phyloP scores from a whole-genome alignment of 1,140 invertebrate genomes.

The Portunus trituberculatus region DNA sequence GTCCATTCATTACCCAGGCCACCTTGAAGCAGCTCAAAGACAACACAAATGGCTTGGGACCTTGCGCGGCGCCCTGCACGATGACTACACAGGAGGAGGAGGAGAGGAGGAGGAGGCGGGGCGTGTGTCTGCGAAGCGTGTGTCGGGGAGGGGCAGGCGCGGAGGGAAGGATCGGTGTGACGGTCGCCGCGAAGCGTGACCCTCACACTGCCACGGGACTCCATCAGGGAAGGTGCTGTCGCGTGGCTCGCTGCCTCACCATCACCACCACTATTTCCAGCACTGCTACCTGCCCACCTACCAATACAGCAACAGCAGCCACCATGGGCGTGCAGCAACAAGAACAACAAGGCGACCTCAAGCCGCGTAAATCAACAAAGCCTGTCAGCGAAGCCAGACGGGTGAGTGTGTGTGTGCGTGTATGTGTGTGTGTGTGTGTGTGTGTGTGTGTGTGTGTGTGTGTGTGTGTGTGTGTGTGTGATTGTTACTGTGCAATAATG shows the following conservation, averaged over 20 bases:
- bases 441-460: neutral
- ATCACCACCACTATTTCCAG: neutral
- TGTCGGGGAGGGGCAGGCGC: neutral
- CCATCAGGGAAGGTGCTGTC: neutral
- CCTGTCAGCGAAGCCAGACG: constrained; percentile 61
- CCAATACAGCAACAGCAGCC: neutral
- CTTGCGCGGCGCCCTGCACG: neutral
- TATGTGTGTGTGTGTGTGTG: neutral
- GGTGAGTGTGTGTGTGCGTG: constrained; percentile 35
- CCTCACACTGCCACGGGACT: constrained; percentile 40
- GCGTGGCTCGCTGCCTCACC: neutral
- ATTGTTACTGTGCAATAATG: neutral
- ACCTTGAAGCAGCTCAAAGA: too few relatives aligned
- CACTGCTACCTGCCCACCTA: neutral
- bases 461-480: neutral
- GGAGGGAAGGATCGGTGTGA: neutral
- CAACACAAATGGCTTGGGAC: neutral
- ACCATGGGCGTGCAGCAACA: constrained; percentile 54
- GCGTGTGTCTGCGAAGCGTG: neutral
- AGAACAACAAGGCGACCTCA: neutral
- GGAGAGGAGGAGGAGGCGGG: neutral
- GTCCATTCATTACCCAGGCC: too few relatives aligned
- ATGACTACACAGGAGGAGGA: neutral
- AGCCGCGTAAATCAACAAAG: neutral
- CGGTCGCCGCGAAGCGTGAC: neutral